Conservation (phyloP, 2,797 vertebrate genomes). For the Muscicapa comitata region DNA sequence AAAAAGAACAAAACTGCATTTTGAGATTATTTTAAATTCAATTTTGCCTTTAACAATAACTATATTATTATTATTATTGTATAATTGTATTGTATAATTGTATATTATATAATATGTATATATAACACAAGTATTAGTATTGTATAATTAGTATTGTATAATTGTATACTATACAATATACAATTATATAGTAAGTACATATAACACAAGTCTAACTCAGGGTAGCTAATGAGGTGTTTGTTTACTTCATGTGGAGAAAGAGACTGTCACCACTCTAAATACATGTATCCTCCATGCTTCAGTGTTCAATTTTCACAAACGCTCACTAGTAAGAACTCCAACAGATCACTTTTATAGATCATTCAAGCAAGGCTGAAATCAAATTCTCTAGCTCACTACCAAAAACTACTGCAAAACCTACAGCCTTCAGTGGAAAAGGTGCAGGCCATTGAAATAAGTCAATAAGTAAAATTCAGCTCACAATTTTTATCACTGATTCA, state of each 20-base stretch:
- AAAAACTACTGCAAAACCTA: neutral
- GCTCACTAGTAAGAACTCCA: neutral
- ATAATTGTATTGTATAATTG: too few species aligned
- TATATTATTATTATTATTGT: neutral
- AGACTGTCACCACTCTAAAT: neutral
- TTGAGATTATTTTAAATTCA: neutral
- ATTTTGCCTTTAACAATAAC: neutral
- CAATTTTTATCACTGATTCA: constrained; percentile 50
- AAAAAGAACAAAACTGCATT: neutral
- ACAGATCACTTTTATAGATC: neutral
- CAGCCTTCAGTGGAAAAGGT: constrained; percentile 5
- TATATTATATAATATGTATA: too few species aligned
- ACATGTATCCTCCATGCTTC: neutral
- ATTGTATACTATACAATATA: too few species aligned
- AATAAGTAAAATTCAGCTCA: constrained; percentile 38
- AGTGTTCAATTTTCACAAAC: neutral
- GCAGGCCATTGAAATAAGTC: neutral
- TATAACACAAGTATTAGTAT: too few species aligned
- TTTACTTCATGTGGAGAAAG: neutral
- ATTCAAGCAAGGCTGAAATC: neutral
- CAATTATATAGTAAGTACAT: neutral
- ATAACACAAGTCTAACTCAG: neutral
- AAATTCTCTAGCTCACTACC: neutral
- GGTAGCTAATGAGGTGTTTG: neutral
- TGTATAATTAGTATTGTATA: too few species aligned